Evolutionary conservation across 2,797 vertebrate genomes (phyloP).

Genomic region (Siniperca undulata): DNA sequence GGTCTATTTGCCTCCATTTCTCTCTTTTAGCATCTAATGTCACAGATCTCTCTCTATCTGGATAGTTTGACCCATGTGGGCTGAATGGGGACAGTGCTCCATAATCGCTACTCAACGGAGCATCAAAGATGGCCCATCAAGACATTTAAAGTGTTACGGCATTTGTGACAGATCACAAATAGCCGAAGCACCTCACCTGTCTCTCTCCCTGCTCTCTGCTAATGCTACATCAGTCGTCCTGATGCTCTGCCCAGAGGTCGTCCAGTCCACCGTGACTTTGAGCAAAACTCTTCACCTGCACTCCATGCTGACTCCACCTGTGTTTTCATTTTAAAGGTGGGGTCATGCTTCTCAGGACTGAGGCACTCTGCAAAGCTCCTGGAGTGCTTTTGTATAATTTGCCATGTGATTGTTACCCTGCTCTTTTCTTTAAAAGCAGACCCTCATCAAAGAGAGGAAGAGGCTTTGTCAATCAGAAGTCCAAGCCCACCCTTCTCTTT

Average conservation of each 20-base stretch:
- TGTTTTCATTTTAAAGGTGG: neutral
- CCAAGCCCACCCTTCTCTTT: constrained; percentile 25
- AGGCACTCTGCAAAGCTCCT: constrained; percentile 28
- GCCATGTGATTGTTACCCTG: constrained; percentile 19
- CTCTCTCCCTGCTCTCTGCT: neutral
- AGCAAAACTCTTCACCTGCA: constrained; percentile 17
- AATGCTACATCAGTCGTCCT: constrained; percentile 16
- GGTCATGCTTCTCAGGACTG: neutral
- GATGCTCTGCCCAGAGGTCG: constrained; percentile 33
- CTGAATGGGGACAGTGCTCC: constrained; percentile 25
- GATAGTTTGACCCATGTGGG: constrained; percentile 55
- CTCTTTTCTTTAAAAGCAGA: constrained; percentile 57
- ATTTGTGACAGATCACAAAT: constrained; percentile 50
- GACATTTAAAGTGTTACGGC: constrained; percentile 36
- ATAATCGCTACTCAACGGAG: constrained; percentile 50
- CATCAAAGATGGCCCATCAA: constrained; percentile 58
- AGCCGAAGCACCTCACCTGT: constrained; percentile 17
- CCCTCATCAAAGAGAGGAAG: constrained; percentile 55
- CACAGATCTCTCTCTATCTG: constrained; percentile 36
- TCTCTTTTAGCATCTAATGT: constrained; percentile 41
- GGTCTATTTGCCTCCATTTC: constrained; percentile 62
- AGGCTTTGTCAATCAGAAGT: constrained; percentile 40
- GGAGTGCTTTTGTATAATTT: constrained; percentile 48
- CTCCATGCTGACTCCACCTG: neutral
- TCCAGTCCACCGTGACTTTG: constrained; percentile 19